phyloP scores from a whole-genome alignment of 2,888 invertebrate species.

The Hyposoter didymator region DNA sequence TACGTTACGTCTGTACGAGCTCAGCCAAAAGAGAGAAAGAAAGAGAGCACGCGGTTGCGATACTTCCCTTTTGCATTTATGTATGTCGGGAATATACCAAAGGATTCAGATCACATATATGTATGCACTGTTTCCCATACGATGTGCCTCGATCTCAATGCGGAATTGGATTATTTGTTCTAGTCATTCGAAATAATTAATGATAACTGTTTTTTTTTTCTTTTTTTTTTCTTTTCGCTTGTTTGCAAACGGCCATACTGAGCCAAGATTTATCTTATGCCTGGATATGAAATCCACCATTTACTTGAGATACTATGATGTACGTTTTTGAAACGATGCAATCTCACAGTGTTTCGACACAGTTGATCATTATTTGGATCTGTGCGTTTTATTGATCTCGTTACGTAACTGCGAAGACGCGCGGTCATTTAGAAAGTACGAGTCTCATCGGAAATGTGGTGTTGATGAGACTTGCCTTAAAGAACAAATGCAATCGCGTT shows the following conservation, averaged over 20 bases:
- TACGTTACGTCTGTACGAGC: conserved; percentile 45
- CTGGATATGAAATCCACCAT: conserved; percentile 32
- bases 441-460: conserved; percentile 27
- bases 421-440: conserved; percentile 27
- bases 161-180: conserved; percentile 66
- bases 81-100: conserved; percentile 59
- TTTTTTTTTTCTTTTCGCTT: conserved; percentile 21
- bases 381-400: not conserved
- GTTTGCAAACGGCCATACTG: not conserved
- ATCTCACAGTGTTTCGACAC: conserved; percentile 21
- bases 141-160: conserved; percentile 43
- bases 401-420: conserved; percentile 60
- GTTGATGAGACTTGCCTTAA: conserved; percentile 17
- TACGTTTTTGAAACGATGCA: not conserved
- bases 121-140: conserved; percentile 4
- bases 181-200: conserved; percentile 63
- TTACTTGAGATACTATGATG: conserved; percentile 40
- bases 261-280: conserved; percentile 19
- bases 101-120: conserved; percentile 25
- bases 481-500: conserved; percentile 30
- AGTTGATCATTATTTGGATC: conserved; percentile 31
- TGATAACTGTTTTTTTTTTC: conserved; percentile 54
- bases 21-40: conserved; percentile 1
- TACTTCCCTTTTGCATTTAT: conserved; percentile 63
- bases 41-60: conserved; percentile 40